Percentiles rank a stretch among this genome's conserved stretches.
Evolutionary conservation across 2,113 vertebrate species (phyloP).

Genomic region (Herpetotheres cachinnans): DNA sequence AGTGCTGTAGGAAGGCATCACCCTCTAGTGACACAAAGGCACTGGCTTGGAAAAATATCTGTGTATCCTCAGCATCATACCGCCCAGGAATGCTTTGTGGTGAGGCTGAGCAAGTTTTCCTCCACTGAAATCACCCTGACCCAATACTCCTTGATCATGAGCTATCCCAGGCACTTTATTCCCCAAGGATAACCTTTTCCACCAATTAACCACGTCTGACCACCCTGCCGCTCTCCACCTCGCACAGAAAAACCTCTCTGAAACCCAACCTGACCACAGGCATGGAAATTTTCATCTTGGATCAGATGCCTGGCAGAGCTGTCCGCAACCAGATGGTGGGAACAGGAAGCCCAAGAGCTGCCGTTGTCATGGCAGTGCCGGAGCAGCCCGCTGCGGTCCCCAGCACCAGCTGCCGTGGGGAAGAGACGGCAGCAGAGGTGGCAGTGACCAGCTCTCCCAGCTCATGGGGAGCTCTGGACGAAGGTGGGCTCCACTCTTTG

Average conservation of each 20-base stretch:
- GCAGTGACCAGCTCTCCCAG: background rate
- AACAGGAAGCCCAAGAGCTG: background rate
- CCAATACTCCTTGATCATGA: background rate
- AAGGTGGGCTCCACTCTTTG: accelerated
- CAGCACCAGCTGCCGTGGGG: accelerated
- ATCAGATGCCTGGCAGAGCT: background rate
- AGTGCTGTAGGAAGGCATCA: background rate
- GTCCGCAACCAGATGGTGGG: background rate
- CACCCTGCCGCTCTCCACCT: background rate
- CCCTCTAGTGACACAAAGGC: background rate
- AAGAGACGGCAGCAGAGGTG: accelerated
- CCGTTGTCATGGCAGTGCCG: background rate
- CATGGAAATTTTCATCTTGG: background rate
- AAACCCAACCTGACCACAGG: background rate
- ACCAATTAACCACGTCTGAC: accelerated
- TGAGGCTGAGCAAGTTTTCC: background rate
- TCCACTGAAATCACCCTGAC: background rate
- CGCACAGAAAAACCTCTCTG: accelerated
- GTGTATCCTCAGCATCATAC: accelerated
- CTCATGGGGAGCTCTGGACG: background rate
- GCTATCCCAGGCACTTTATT: background rate
- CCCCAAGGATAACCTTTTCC: background rate
- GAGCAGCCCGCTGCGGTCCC: background rate
- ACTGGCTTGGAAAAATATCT: background rate
- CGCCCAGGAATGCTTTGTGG: accelerated